Evolutionary conservation across 2,888 invertebrate species (phyloP).

Genomic region (Hoplodrina ambigua): DNA sequence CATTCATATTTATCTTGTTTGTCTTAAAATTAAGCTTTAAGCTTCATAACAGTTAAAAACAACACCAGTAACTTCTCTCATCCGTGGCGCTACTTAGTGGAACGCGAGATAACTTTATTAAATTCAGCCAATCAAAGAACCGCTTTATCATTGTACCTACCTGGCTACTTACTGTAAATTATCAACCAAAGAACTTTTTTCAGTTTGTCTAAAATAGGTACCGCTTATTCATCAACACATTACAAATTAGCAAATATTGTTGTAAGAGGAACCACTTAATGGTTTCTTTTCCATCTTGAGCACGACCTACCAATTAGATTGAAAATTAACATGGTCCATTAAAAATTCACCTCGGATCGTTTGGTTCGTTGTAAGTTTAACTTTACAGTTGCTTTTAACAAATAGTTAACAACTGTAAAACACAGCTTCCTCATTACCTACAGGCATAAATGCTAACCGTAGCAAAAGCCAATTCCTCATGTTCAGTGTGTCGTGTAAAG

Average conservation of each 20-base stretch:
- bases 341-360: slow-evolving; percentile 26
- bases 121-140: slow-evolving; percentile 17
- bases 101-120: slow-evolving; percentile 10
- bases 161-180: neutral
- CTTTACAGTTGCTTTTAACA: slow-evolving; percentile 28
- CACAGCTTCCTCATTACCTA: slow-evolving; percentile 35
- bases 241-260: slow-evolving; percentile 26
- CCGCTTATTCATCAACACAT: slow-evolving; percentile 24
- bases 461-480: slow-evolving; percentile 62
- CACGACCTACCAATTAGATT: slow-evolving; percentile 38
- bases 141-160: neutral
- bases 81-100: slow-evolving; percentile 3
- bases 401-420: slow-evolving; percentile 33
- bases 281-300: slow-evolving; percentile 15
- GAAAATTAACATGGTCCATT: slow-evolving; percentile 38
- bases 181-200: neutral
- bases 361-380: slow-evolving; percentile 31
- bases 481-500: slow-evolving; percentile 65
- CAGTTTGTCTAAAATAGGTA: slow-evolving; percentile 1
- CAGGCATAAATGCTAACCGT: slow-evolving; percentile 46
- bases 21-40: slow-evolving; percentile 48
- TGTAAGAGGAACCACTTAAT: slow-evolving; percentile 33
- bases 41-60: slow-evolving; percentile 39
- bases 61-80: slow-evolving; percentile 33
- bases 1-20: slow-evolving; percentile 48